Evolutionary conservation across 2,888 invertebrate species (phyloP).

Genomic region (Hartigia nigra): DNA sequence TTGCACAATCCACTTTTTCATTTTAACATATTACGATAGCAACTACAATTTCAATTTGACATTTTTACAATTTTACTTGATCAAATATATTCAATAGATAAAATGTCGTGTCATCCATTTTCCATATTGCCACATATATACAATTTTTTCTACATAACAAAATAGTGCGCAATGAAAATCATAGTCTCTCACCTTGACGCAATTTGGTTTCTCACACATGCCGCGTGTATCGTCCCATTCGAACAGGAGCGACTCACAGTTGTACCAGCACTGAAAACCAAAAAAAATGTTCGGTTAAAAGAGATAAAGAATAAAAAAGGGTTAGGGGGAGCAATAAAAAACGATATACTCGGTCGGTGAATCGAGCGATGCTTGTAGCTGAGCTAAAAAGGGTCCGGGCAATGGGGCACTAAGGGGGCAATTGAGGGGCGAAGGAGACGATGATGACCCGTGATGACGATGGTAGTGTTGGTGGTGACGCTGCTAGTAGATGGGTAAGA

Average conservation of each 20-base stretch:
- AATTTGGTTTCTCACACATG: conserved; percentile 50
- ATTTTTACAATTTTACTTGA: not conserved
- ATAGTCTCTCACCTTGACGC: not conserved
- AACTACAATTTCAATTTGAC: not conserved
- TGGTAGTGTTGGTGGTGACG: conserved; percentile 14
- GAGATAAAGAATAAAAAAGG: conserved; percentile 17
- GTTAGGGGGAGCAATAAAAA: conserved; percentile 40
- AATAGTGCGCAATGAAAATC: not conserved
- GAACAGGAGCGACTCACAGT: conserved; percentile 58
- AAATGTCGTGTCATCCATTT: not conserved
- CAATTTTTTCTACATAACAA: not conserved
- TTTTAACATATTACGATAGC: not conserved
- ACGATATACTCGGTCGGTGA: conserved; percentile 49
- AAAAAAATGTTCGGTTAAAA: conserved; percentile 19
- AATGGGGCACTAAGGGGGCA: conserved; percentile 22
- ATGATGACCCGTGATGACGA: conserved; percentile 16
- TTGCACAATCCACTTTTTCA: not conserved
- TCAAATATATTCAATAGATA: not conserved
- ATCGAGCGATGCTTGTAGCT: conserved; percentile 56
- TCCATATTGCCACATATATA: not conserved
- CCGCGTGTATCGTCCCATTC: conserved; percentile 55
- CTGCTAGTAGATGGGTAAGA: not conserved
- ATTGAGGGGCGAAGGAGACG: conserved; percentile 16
- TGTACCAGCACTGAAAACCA: conserved; percentile 61
- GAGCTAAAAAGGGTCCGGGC: conserved; percentile 10